A percentile compares a stretch with the other conserved stretches of the same genome.
Conservation (phyloP, 2,113 vertebrate genomes). For the Cephalophus harveyi region DNA sequence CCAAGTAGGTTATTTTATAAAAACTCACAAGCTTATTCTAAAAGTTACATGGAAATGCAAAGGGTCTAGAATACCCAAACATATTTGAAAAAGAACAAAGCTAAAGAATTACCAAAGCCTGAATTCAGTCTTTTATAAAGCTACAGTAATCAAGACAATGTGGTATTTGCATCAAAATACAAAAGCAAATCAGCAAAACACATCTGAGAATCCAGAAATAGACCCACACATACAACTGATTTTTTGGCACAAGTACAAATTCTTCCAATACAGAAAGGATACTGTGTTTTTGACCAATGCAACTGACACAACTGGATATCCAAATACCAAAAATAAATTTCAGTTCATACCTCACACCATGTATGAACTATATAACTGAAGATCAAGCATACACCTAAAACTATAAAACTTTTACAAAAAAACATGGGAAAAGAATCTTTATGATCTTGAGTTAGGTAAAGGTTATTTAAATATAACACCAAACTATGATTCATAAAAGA, state of each 20-base stretch:
- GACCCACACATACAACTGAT: background rate
- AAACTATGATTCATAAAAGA: background rate
- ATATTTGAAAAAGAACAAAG: background rate
- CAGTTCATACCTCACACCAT: background rate
- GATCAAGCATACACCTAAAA: background rate
- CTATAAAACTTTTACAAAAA: background rate
- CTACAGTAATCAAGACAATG: background rate
- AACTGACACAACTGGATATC: background rate
- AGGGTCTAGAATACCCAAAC: background rate
- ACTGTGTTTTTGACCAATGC: background rate
- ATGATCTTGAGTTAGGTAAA: background rate
- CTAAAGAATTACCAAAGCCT: background rate
- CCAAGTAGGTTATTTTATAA: background rate
- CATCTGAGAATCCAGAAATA: background rate
- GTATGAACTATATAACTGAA: background rate
- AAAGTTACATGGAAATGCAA: background rate
- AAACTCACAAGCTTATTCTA: background rate
- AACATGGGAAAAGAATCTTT: background rate
- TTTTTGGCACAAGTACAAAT: background rate
- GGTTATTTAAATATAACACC: background rate
- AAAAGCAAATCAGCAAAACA: background rate
- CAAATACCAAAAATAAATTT: background rate
- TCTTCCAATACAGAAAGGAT: background rate
- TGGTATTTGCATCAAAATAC: background rate
- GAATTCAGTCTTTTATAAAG: background rate